Evolutionary conservation across 2,797 vertebrate genomes (phyloP).

Genomic region (Gila robusta): DNA sequence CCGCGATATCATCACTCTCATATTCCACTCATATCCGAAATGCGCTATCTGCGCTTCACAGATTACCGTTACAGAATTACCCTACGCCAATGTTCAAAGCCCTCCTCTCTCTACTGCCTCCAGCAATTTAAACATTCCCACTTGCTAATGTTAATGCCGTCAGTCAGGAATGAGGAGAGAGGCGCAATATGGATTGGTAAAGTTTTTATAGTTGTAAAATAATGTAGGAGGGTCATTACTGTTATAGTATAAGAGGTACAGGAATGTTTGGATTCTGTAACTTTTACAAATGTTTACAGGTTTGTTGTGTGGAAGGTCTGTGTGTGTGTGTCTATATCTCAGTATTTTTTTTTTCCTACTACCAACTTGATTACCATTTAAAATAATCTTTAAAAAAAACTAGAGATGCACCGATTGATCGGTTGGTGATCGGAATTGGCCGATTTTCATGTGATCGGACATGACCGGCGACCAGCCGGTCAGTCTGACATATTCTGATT

Average conservation of each 20-base stretch:
- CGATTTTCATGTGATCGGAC: too few species aligned
- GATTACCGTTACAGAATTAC: slow-evolving; percentile 50
- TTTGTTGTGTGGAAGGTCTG: neutral
- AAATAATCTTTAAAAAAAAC: too few species aligned
- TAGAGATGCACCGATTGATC: too few species aligned
- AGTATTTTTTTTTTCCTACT: too few species aligned
- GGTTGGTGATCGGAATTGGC: too few species aligned
- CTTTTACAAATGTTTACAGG: neutral
- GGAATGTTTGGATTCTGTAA: neutral
- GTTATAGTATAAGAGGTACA: neutral
- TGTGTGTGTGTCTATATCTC: neutral
- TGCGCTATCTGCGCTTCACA: slow-evolving; percentile 42
- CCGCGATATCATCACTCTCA: slow-evolving; percentile 40
- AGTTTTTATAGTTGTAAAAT: slow-evolving; percentile 22
- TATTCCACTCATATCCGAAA: slow-evolving; percentile 52
- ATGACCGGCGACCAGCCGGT: too few species aligned
- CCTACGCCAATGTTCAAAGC: slow-evolving; percentile 39
- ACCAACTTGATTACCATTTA: neutral
- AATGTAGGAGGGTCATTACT: neutral
- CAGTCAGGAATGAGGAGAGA: slow-evolving; percentile 21
- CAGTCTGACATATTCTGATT: too few species aligned
- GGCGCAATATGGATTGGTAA: slow-evolving; percentile 1
- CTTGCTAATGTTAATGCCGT: slow-evolving; percentile 20
- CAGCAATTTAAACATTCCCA: slow-evolving; percentile 42
- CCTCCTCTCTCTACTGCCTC: slow-evolving; percentile 20